These are phyloP conservation scores for Clistopyga incitator DNA, from an alignment of 2,888 invertebrate species.

Conservation along the genomic window DNA sequence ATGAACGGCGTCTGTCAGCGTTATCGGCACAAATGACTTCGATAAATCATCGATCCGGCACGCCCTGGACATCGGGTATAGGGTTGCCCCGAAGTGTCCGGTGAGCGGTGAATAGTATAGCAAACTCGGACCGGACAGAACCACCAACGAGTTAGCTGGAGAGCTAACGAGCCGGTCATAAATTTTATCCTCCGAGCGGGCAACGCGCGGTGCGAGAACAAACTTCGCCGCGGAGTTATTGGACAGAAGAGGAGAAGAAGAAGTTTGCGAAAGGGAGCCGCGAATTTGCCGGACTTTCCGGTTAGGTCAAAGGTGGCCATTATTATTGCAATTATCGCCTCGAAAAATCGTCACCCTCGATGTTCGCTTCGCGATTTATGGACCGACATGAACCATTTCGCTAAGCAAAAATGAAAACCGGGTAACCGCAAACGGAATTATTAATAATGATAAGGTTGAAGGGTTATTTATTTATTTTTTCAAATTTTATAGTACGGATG, in stretches of 20 bases:
- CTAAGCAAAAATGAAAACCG: not conserved
- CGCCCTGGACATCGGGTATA: conserved; percentile 82
- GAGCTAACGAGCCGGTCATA: conserved; percentile 80
- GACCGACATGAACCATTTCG: conserved; percentile 4
- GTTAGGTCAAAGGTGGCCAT: conserved; percentile 40
- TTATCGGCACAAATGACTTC: conserved; percentile 83
- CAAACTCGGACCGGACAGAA: conserved; percentile 40
- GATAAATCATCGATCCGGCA: conserved; percentile 82
- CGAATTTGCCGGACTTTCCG: conserved; percentile 49
- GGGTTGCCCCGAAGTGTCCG: conserved; percentile 81
- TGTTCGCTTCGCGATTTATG: conserved; percentile 34
- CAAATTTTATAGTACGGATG: too few species aligned
- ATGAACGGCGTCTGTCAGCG: conserved; percentile 79
- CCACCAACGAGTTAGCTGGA: conserved; percentile 59
- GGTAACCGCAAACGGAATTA: not conserved
- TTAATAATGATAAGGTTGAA: not conserved
- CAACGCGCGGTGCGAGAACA: conserved; percentile 36
- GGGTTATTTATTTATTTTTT: too few species aligned
- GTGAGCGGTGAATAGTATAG: conserved; percentile 53
- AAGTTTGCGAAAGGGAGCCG: conserved; percentile 17
- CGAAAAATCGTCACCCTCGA: conserved; percentile 40
- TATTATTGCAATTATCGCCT: conserved; percentile 56
- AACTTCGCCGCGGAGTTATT: conserved; percentile 7
- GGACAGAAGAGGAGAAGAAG: conserved; percentile 38
- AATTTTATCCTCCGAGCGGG: conserved; percentile 74